Evolutionary conservation across 2,113 vertebrate species (phyloP).

Genomic region (Pachycephala philippinensis): DNA sequence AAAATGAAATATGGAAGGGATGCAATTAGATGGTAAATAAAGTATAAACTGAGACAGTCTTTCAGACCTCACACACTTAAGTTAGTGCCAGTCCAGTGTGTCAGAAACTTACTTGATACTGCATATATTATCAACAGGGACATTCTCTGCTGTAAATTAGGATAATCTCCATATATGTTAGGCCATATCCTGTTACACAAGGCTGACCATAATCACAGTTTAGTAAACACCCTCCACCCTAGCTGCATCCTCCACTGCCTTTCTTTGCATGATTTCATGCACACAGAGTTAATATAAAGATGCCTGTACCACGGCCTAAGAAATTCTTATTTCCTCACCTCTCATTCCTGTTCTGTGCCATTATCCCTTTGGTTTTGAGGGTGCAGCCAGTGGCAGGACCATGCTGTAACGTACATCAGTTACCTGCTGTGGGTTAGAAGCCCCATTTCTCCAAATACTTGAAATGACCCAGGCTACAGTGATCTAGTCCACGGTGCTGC

Average conservation of each 20-base stretch:
- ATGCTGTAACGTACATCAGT: not conserved
- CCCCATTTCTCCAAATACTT: fast-evolving
- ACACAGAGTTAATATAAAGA: not conserved
- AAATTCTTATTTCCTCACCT: not conserved
- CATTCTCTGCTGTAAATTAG: not conserved
- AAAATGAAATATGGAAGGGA: not conserved
- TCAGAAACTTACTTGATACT: not conserved
- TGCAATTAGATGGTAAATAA: not conserved
- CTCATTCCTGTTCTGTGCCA: not conserved
- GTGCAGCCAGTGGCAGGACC: not conserved
- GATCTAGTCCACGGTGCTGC: not conserved
- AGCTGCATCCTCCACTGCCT: not conserved
- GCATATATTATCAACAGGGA: not conserved
- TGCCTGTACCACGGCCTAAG: not conserved
- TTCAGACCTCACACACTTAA: not conserved
- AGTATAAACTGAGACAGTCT: not conserved
- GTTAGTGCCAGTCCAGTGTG: not conserved
- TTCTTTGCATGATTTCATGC: not conserved
- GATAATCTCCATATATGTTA: not conserved
- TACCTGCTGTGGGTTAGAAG: not conserved
- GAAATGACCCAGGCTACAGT: not conserved
- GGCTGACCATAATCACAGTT: not conserved
- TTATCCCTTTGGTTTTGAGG: not conserved
- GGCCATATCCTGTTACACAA: not conserved
- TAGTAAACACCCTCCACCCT: not conserved